A percentile compares a stretch with the other conserved stretches of the same genome.
phyloP scores from a whole-genome alignment of 2,888 invertebrate species.

The Diploptera punctata region DNA sequence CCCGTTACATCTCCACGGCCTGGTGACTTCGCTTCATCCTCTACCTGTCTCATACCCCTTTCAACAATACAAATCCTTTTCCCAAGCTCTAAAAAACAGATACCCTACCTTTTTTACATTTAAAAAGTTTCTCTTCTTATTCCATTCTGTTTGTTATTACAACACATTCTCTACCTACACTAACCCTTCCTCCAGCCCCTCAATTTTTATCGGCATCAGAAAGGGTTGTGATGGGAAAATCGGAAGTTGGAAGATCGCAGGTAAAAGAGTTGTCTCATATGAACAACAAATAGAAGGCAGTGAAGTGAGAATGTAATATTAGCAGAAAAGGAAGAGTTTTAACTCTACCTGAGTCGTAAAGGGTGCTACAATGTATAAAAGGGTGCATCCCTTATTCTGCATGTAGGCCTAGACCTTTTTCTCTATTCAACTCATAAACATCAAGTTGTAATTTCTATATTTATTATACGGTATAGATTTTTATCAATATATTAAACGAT shows the following conservation, averaged over 20 bases:
- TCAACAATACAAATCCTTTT: not conserved
- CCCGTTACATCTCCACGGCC: constrained; percentile 12
- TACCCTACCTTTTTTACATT: not conserved
- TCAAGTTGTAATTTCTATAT: not conserved
- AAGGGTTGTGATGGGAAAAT: constrained; percentile 31
- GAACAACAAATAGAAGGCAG: constrained; percentile 7
- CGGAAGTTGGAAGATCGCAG: constrained; percentile 14
- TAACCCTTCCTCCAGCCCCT: constrained; percentile 17
- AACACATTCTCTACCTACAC: constrained; percentile 22
- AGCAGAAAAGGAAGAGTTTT: constrained; percentile 19
- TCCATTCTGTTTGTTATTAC: constrained; percentile 20
- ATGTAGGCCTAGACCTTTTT: not conserved
- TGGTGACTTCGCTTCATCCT: not conserved
- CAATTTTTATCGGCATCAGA: constrained; percentile 21
- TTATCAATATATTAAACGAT: not conserved
- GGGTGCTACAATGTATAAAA: not conserved
- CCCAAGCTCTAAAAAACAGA: constrained; percentile 2
- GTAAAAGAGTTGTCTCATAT: constrained; percentile 12
- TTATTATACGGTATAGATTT: not conserved
- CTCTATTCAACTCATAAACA: not conserved
- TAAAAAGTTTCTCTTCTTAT: not conserved
- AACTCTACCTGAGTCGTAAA: constrained; percentile 4
- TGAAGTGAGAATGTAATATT: constrained; percentile 13
- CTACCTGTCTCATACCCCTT: constrained; percentile 3
- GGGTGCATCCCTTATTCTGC: constrained; percentile 2